Evolutionary conservation across 2,797 vertebrate species (phyloP).

Genomic region (Muscicapa striata): DNA sequence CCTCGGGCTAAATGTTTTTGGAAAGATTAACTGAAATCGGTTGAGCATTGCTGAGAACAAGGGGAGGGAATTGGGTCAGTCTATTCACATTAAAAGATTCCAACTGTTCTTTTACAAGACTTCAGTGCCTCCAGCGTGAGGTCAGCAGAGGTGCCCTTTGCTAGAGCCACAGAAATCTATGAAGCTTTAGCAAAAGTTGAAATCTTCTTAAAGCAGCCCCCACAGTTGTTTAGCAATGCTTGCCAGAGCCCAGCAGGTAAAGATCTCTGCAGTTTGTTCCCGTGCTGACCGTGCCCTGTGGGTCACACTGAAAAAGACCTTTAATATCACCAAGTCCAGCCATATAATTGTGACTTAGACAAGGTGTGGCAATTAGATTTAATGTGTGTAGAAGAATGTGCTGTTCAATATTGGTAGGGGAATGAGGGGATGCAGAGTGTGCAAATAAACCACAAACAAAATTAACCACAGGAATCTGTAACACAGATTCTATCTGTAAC

Average conservation of each 20-base stretch:
- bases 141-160: constrained; percentile 60
- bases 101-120: constrained; percentile 30
- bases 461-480: background rate
- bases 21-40: constrained; percentile 26
- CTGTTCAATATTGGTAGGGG: background rate
- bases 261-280: background rate
- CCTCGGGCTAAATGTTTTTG: constrained; percentile 45
- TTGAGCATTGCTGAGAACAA: constrained; percentile 1
- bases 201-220: background rate
- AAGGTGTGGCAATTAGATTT: background rate
- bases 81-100: constrained; percentile 32
- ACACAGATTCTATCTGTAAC: background rate
- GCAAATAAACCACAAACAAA: background rate
- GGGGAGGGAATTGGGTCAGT: constrained; percentile 46
- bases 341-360: background rate
- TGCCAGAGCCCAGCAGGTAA: background rate
- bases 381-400: background rate
- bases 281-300: background rate
- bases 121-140: constrained; percentile 26
- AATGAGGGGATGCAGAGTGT: background rate
- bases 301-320: background rate
- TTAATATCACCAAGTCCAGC: background rate
- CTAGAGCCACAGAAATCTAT: background rate
- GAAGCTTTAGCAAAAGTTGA: background rate
- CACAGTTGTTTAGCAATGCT: background rate